These are phyloP conservation scores for Sebastes itinus DNA, from an alignment of 2,797 vertebrate genomes.

Conservation along the genomic window DNA sequence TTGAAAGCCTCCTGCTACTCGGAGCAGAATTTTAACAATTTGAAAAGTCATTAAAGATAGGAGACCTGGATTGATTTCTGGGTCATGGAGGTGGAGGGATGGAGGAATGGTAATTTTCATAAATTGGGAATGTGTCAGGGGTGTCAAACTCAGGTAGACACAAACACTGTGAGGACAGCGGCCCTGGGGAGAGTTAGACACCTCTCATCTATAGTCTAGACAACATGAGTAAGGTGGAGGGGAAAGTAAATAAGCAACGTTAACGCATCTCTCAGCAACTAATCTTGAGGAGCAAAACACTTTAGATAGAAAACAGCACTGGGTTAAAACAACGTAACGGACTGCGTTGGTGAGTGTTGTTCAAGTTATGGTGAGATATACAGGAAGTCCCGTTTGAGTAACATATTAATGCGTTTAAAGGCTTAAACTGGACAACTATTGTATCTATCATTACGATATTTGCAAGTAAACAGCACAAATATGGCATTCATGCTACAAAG, in stretches of 20 bases:
- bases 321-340: background rate
- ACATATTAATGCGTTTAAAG: background rate
- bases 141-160: background rate
- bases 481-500: background rate
- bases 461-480: background rate
- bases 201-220: constrained; percentile 2
- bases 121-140: constrained; percentile 21
- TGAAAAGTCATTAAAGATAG: constrained; percentile 15
- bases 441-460: background rate
- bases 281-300: background rate
- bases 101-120: background rate
- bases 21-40: background rate
- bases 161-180: background rate
- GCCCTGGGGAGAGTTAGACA: background rate
- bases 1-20: background rate
- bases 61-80: constrained; percentile 17
- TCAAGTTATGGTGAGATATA: background rate
- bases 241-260: background rate
- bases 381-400: background rate
- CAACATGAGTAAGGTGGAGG: background rate
- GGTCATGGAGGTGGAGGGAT: background rate
- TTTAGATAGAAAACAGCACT: background rate
- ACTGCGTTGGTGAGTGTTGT: background rate
- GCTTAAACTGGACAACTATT: background rate
- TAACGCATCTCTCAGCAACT: background rate